Evolutionary conservation across 2,113 vertebrate species (phyloP), one percentile per base, ranked within the genome.

Genomic region (Parotia lawesii): DNA sequence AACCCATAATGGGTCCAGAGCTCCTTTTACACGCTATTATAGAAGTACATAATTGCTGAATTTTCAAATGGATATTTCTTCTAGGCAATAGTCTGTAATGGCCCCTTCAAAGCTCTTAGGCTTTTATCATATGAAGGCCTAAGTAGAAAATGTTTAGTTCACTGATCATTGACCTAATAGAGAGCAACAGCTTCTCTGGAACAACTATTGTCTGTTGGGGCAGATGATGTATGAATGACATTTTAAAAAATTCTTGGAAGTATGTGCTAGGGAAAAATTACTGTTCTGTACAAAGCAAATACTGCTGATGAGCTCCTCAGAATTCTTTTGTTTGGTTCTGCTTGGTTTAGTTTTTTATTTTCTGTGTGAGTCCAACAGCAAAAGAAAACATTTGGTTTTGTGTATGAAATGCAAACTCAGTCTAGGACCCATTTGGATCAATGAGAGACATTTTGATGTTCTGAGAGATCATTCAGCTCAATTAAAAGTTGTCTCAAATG

Each of bases 31-130:
- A 96, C 82, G 62, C 93, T 97, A 96, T 97, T 97, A 96, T 70
- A 95, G 96, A 97, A 96, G 97, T 95, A 96, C 93, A 96, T 98
- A 98, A 97, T 98, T 98, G 97, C 91, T 96, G 94, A 97, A 94
- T 97, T 98, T 98, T 97, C 96, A 96, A 96, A 97, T 95, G 75
- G 90, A 77, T 97, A 93, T 97, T 98, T 98, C 97, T 98, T 97
- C 94, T 94, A 97, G 96, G 82, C 96, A 97, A 97, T 97, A 80
- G 80, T 92, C 94, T 93, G 70, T 97, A 98, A 98, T 97, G 97
- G 96, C 94, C 96, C 90, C 95, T 97, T 97, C 96, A 97, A 97
- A 97, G 96, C 96, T 98, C 97, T 97, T 96, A 96, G 94, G 96
- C 96, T 97, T 97, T 98, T 97, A 97, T 97, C 96, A 93, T 74